Base-by-base conservation (phyloP, 2,888 invertebrate species). In the Hydroisotoma schaefferi region DNA sequence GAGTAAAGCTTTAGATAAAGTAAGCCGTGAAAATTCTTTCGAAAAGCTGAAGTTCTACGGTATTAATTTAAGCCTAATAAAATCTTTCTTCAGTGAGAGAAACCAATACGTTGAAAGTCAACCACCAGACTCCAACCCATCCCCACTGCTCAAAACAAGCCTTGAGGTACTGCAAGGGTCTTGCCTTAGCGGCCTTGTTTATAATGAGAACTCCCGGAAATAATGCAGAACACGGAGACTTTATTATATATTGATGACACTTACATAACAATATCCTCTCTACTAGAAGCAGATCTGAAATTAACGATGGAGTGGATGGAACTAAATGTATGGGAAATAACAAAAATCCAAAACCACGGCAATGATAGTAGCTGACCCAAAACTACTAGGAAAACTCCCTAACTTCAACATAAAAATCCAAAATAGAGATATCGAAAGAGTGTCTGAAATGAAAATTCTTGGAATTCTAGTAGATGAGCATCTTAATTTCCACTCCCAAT, bases 1-100 rank as follows among this genome's bases (percentile, higher is more conserved):
- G n/a, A 33, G 12, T n/a, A 62, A 62, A 23, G 54, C 49, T 2
- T 62, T 51, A 51, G 56, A 61, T 25, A 52, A 37, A 12, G 18
- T 53, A 5, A 51, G 47, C 28, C 6, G 46, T 2, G 22, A 27
- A 12, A 37, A 52, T 2, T 38, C 56, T 15, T 15, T 40, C 15
- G n/a, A 40, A 10, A 40, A 33, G 6, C 15, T 33, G 6, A 33
- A 33, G 15, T 33, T 6, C 8, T 15, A 33, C 15, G 15, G 15
- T 33, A 15, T 33, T 33, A 15, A 33, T 33, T 10, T 6, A 10
- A 15, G 15, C 8, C 15, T 33, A 33, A 33, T 33, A 6, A 33
- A 33, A 15, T 33, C 33, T 10, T 33, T 10, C 15, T 33, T 33
- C 6, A 33, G 33, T 33, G 8, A 33, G 6, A 33, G 33, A 15